phyloP scores from a whole-genome alignment of 2,113 vertebrate species.

The Herpailurus yagouaroundi region DNA sequence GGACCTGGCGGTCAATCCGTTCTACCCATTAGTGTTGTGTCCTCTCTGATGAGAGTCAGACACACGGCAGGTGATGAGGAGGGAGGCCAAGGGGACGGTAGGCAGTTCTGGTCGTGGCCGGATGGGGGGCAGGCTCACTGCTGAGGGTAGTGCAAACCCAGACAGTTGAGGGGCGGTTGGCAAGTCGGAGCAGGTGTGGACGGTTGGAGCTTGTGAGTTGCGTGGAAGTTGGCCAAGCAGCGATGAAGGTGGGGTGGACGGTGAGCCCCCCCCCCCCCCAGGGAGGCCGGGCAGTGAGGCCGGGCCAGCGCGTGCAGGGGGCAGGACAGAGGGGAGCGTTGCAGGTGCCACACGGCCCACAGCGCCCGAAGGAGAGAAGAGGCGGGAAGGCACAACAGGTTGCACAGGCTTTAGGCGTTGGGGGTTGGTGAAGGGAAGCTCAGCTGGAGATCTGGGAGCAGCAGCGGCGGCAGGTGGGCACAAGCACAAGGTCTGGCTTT shows the following conservation, averaged over 20 bases:
- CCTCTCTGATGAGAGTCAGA: not conserved
- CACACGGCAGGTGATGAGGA: not conserved
- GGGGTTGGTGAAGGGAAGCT: not conserved
- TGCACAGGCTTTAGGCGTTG: not conserved
- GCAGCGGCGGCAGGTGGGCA: not conserved
- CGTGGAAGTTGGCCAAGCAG: not conserved
- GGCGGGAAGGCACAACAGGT: too few species aligned
- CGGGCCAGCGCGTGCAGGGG: too few species aligned
- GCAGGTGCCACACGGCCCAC: not conserved
- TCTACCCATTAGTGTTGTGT: not conserved
- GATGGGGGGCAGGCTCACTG: not conserved
- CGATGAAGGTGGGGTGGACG: not conserved
- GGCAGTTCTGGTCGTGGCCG: not conserved
- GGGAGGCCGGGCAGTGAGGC: not conserved
- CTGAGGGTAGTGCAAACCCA: not conserved
- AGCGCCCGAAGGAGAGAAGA: not conserved
- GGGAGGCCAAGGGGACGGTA: not conserved
- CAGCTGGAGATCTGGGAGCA: not conserved
- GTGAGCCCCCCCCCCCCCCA: not conserved
- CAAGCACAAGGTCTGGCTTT: not conserved
- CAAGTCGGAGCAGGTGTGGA: not conserved
- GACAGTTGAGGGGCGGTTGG: too few species aligned
- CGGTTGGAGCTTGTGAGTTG: not conserved
- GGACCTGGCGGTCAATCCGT: not conserved
- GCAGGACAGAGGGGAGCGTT: rapidly evolving